Evolutionary conservation across 2,113 vertebrate genomes (phyloP), one percentile per base, ranked within the genome.

Genomic region (Nettapus auritus): DNA sequence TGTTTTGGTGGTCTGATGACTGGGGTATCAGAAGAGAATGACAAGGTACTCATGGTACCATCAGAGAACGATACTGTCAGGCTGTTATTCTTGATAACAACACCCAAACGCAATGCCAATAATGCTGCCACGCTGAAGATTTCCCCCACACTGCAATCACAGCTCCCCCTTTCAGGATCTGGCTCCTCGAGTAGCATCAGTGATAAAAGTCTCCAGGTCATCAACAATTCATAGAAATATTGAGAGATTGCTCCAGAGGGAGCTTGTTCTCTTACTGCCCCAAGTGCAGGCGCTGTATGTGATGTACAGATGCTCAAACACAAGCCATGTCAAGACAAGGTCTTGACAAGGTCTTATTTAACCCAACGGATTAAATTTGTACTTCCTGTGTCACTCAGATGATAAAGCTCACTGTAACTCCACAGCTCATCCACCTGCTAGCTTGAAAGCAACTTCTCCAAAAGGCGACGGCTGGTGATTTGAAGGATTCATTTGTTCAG

Each of bases 261-360:
- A 83, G 8, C 28, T 1, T 16, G 40, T 22, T 66, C 57, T 52
- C 17, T 26, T 12, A 9, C 38, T 31, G 46, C 11, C 60, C 82
- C 29, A 18, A 23, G 33, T 0, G 13, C 40, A 56, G 44, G 48
- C 17, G 3, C n/a, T 5, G 0, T 28, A 12, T 1, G 4, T 5
- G n/a, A 57, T 19, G 52, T 40, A 13, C 25, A 11, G 40, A 52
- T 1, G 21, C 48, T 28, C 69, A 29, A 28, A 36, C 8, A 8
- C 3, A 4, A 40, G 33, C 13, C 28, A 3, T 0, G 2, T 7
- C 6, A 23, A 71, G 50, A 66, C 21, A 21, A 57, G 42, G 21
- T 26, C 11, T n/a, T n/a, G n/a, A n/a, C n/a, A n/a, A n/a, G n/a
- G n/a, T n/a, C 3, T 18, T 21, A 8, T 7, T 26, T 6, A 3